Percentiles rank a stretch among this genome's conserved stretches.
Conservation (phyloP, 37 sponge, comb jelly and placozoan genomes). For the Sycon ciliatum region DNA sequence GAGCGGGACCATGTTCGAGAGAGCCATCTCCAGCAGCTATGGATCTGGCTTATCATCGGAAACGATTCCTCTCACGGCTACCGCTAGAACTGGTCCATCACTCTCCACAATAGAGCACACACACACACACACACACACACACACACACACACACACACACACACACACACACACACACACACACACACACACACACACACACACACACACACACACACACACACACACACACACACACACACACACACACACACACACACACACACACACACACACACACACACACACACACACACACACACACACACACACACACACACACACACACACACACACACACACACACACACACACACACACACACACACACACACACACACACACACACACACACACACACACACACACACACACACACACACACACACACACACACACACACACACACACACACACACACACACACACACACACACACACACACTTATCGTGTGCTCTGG, state of each 20-base stretch:
- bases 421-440: background rate
- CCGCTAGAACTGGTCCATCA: no score
- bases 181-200: slow-evolving; percentile 27
- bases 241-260: slow-evolving; percentile 20
- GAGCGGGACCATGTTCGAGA: no score
- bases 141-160: slow-evolving; percentile 32
- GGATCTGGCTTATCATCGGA: no score
- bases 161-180: slow-evolving; percentile 29
- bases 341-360: background rate
- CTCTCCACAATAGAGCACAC: no score
- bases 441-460: background rate
- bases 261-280: slow-evolving; percentile 13
- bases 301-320: background rate
- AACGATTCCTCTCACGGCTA: no score
- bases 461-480: slow-evolving; percentile 14
- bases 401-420: slow-evolving; percentile 14
- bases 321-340: background rate
- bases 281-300: slow-evolving; percentile 24
- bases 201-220: slow-evolving; percentile 19
- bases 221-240: slow-evolving; percentile 20
- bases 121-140: slow-evolving; percentile 23
- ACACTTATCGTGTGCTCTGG: background rate
- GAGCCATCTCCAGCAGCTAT: no score
- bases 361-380: background rate
- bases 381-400: background rate